A percentile compares a stretch with the other conserved stretches of the same genome.
These are phyloP conservation scores for Theonella swinhoei DNA, from an alignment of 37 sponge, comb jelly and placozoan genomes.

Conservation along the genomic window DNA sequence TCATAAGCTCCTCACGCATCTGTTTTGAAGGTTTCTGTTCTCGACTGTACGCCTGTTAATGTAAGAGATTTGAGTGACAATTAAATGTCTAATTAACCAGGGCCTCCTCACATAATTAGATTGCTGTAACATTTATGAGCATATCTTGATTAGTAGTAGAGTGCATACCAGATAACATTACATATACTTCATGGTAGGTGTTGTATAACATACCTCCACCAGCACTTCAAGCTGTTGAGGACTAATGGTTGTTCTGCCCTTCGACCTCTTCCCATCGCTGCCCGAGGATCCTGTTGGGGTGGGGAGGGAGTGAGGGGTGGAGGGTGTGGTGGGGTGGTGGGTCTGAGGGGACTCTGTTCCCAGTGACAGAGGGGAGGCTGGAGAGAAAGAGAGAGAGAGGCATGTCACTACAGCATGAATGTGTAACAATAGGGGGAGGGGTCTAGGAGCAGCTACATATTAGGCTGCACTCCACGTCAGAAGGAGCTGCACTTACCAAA, in stretches of 20 bases:
- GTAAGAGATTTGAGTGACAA: background rate
- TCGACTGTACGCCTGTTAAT: slow-evolving; percentile 46
- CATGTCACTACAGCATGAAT: background rate
- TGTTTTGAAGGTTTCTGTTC: slow-evolving; percentile 72
- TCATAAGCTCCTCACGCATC: slow-evolving; percentile 60
- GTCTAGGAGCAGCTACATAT: too few relatives aligned
- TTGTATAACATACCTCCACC: slow-evolving; percentile 1
- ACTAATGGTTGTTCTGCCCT: slow-evolving; percentile 72
- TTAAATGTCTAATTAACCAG: background rate
- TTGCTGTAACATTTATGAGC: background rate
- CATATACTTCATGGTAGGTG: background rate
- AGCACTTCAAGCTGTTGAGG: slow-evolving; percentile 72
- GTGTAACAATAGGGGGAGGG: too few relatives aligned
- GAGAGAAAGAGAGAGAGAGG: background rate
- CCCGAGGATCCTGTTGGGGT: background rate
- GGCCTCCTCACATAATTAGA: background rate
- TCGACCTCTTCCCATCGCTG: slow-evolving; percentile 34
- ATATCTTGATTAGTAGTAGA: background rate
- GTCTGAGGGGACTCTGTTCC: background rate
- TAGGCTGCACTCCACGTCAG: too few relatives aligned
- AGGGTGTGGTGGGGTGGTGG: background rate
- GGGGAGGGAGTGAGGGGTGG: background rate
- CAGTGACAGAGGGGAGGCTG: background rate
- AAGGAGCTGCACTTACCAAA: too few relatives aligned
- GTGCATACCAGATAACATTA: background rate